Evolutionary conservation across 2,797 vertebrate species (phyloP).

Genomic region (Dendrocincla fuliginosa): DNA sequence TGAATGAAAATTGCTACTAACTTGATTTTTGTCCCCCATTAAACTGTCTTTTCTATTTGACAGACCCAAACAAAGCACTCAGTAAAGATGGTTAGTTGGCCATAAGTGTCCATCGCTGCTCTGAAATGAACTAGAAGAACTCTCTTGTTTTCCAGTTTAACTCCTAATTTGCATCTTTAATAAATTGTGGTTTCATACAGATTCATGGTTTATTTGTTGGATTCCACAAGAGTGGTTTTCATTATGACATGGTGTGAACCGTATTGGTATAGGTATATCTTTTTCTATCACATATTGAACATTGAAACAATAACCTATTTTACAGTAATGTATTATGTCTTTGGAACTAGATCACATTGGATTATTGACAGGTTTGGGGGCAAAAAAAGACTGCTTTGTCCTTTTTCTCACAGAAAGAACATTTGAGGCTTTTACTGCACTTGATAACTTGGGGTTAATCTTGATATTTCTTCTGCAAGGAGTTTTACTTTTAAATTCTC

Average conservation of each 20-base stretch:
- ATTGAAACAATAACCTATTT: not conserved
- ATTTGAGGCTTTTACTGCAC: not conserved
- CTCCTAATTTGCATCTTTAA: not conserved
- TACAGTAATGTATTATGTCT: not conserved
- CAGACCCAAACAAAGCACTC: not conserved
- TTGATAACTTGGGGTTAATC: not conserved
- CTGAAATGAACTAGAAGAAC: not conserved
- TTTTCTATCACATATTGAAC: not conserved
- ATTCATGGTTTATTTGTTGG: not conserved
- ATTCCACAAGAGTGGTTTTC: not conserved
- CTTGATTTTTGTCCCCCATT: not conserved
- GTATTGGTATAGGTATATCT: not conserved
- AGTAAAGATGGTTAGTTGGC: not conserved
- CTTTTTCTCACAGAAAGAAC: not conserved
- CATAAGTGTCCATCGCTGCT: not conserved
- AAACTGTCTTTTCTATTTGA: not conserved
- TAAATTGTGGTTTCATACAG: not conserved
- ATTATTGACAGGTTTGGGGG: not conserved
- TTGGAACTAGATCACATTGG: not conserved
- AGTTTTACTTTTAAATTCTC: not conserved
- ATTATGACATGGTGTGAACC: not conserved
- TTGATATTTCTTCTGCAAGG: not conserved
- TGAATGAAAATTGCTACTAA: not conserved
- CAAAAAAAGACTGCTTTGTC: not conserved
- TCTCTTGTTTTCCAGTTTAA: not conserved